These are phyloP conservation scores for Pogonophryne albipinna DNA, from an alignment of 2,797 vertebrate genomes.

Conservation along the genomic window DNA sequence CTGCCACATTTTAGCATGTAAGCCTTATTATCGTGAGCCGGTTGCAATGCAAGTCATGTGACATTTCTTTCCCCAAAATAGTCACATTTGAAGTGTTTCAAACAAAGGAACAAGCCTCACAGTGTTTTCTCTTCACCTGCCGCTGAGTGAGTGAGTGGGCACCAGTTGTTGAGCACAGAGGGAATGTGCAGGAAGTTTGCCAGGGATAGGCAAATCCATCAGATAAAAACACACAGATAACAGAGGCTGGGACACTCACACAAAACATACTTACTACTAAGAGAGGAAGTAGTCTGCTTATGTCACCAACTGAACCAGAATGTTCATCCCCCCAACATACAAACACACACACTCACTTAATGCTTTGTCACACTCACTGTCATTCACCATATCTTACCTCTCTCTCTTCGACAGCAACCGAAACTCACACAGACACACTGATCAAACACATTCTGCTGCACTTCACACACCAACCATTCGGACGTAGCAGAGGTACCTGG, in stretches of 20 bases:
- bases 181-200: constrained; percentile 69
- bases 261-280: constrained; percentile 38
- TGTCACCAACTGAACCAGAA: constrained; percentile 26
- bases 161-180: constrained; percentile 23
- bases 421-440: constrained; percentile 49
- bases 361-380: constrained; percentile 35
- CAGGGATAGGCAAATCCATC: constrained; percentile 80
- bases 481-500: constrained; percentile 26
- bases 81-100: neutral
- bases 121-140: constrained; percentile 1
- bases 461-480: neutral
- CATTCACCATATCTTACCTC: constrained; percentile 21
- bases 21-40: neutral
- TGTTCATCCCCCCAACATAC: constrained; percentile 39
- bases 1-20: neutral
- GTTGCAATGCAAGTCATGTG: neutral
- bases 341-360: constrained; percentile 25
- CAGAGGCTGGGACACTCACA: constrained; percentile 33
- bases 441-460: constrained; percentile 46
- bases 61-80: neutral
- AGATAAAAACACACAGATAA: constrained; percentile 75
- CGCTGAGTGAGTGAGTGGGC: constrained; percentile 11
- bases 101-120: constrained; percentile 1
- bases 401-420: constrained; percentile 42
- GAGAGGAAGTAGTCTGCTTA: constrained; percentile 73